These are phyloP conservation scores for Campylomormyrus tamandua DNA, from an alignment of 2,113 vertebrate species.

Conservation along the genomic window DNA sequence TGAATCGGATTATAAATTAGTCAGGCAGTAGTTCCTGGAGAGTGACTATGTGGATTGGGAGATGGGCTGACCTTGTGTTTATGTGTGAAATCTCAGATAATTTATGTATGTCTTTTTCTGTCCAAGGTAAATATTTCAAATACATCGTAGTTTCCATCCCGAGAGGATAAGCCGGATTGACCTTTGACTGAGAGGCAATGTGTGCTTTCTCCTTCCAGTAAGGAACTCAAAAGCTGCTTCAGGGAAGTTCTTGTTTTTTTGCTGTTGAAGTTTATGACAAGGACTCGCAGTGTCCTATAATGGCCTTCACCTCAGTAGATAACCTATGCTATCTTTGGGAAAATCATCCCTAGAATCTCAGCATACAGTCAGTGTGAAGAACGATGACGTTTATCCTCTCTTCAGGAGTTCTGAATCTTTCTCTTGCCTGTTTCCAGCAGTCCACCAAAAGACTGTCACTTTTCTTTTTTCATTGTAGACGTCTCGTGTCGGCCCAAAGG, in stretches of 20 bases:
- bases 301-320: constrained; percentile 37
- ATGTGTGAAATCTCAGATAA: not conserved
- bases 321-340: not conserved
- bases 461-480: constrained; percentile 35
- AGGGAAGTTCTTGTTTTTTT: not conserved
- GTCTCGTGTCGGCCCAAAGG: constrained; percentile 32
- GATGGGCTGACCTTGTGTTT: not conserved
- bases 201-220: constrained; percentile 9
- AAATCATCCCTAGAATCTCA: constrained; percentile 13
- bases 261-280: not conserved
- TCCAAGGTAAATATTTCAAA: constrained; percentile 51
- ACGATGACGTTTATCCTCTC: not conserved
- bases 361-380: not conserved
- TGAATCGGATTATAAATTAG: constrained; percentile 2
- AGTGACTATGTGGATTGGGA: not conserved
- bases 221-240: not conserved
- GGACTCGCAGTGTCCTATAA: not conserved
- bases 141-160: not conserved
- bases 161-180: constrained; percentile 15
- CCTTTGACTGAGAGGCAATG: constrained; percentile 19
- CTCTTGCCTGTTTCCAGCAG: constrained; percentile 51
- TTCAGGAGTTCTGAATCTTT: constrained; percentile 49
- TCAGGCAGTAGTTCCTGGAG: not conserved
- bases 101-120: not conserved
- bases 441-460: constrained; percentile 58